Evolutionary conservation across 2,113 vertebrate species (phyloP).

Genomic region (Ceyx melanurus): DNA sequence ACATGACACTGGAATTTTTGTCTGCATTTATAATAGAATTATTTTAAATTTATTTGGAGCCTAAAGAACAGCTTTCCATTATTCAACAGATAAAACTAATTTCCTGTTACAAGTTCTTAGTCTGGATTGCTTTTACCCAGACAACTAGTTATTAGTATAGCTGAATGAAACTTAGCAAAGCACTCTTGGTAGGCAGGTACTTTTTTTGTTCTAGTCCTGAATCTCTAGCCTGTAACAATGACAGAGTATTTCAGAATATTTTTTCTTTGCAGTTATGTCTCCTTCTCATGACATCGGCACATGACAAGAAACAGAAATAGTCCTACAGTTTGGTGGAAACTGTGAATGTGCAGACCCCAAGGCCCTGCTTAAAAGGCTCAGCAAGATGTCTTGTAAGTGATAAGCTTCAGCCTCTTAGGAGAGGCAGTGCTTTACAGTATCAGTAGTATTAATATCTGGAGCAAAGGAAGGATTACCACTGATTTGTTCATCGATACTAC

Average conservation of each 20-base stretch:
- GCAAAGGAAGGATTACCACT: not conserved
- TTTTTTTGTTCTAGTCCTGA: not conserved
- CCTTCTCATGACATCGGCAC: not conserved
- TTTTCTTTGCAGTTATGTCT: not conserved
- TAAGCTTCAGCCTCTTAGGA: not conserved
- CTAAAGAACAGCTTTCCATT: not conserved
- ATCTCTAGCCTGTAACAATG: not conserved
- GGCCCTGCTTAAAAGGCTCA: not conserved
- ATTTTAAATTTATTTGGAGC: not conserved
- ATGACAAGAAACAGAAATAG: not conserved
- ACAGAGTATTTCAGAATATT: not conserved
- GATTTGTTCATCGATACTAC: not conserved
- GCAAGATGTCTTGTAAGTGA: not conserved
- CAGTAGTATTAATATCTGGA: not conserved
- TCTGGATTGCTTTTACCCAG: not conserved
- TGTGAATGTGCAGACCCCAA: fast-evolving
- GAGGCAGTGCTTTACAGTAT: not conserved
- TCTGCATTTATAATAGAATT: not conserved
- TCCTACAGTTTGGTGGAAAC: fast-evolving
- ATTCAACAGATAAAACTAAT: not conserved
- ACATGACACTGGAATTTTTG: not conserved
- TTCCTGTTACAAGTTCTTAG: not conserved
- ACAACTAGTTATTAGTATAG: not conserved
- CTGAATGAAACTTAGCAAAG: not conserved
- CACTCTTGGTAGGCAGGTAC: not conserved